These are phyloP conservation scores for Onychomys torridus DNA, from an alignment of 2,797 vertebrate genomes.

Conservation along the genomic window DNA sequence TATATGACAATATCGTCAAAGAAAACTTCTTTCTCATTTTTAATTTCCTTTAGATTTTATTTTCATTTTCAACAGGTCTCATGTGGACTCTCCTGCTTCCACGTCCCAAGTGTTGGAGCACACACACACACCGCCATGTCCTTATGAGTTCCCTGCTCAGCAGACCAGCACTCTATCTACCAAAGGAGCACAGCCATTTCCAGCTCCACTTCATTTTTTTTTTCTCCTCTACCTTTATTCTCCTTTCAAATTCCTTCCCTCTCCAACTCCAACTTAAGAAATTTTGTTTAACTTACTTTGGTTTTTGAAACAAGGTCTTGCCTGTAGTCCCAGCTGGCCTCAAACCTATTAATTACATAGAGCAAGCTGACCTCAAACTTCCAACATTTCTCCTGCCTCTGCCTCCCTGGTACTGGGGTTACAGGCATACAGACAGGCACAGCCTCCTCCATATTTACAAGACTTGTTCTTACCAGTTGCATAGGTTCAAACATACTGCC, in stretches of 20 bases:
- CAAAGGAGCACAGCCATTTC: background rate
- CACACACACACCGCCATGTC: background rate
- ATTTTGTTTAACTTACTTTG: background rate
- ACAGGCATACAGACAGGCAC: background rate
- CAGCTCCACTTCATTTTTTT: background rate
- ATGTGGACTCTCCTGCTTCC: background rate
- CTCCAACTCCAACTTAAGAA: background rate
- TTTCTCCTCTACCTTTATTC: slow-evolving; percentile 39
- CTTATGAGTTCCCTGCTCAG: background rate
- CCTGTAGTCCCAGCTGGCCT: background rate
- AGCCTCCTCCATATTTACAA: background rate
- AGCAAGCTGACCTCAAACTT: background rate
- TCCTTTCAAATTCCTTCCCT: slow-evolving; percentile 47
- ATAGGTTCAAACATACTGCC: background rate
- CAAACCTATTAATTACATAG: background rate
- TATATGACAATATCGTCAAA: background rate
- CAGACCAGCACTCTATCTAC: background rate
- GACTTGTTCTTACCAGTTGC: background rate
- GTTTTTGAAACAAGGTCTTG: background rate
- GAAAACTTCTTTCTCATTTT: background rate
- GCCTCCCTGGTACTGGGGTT: background rate
- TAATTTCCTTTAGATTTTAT: background rate
- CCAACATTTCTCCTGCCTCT: background rate
- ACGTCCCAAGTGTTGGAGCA: background rate
- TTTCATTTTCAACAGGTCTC: background rate